These are phyloP conservation scores for Scaptomyza cyrtandrae DNA, from an alignment of 2,888 invertebrate genomes.

Conservation along the genomic window DNA sequence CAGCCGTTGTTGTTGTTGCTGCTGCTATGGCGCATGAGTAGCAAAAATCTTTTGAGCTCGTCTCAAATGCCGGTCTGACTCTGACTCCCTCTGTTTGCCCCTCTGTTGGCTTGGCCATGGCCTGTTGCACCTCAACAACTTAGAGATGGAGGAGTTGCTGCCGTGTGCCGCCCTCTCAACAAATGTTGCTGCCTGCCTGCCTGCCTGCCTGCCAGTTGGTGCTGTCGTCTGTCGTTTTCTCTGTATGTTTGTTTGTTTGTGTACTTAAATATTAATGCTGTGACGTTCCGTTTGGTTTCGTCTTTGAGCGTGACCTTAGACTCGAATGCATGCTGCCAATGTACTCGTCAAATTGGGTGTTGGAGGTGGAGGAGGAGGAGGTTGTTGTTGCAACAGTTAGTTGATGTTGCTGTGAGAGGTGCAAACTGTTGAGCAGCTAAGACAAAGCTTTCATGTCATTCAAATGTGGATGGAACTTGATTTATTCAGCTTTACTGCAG, in stretches of 20 bases:
- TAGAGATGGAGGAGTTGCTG: constrained; percentile 42
- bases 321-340: constrained; percentile 17
- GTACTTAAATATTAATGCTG: constrained; percentile 57
- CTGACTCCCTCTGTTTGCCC: not conserved
- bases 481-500: not conserved
- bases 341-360: constrained; percentile 47
- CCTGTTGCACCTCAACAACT: constrained; percentile 26
- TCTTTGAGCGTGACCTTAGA: constrained; percentile 30
- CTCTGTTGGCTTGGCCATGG: constrained; percentile 26
- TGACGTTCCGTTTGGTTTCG: constrained; percentile 51
- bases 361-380: constrained; percentile 17
- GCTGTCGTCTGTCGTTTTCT: constrained; percentile 44
- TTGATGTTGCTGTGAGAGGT: constrained; percentile 1
- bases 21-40: constrained; percentile 48
- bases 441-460: constrained; percentile 7
- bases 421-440: constrained; percentile 9
- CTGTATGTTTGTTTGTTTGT: constrained; percentile 42
- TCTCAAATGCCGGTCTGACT: constrained; percentile 46
- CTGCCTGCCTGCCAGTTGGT: constrained; percentile 16
- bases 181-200: constrained; percentile 12
- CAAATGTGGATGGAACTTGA: constrained; percentile 4
- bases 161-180: constrained; percentile 49
- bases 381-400: constrained; percentile 7
- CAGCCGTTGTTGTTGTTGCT: not conserved
- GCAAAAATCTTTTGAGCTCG: constrained; percentile 57